These are phyloP conservation scores for Rhysida immarginata DNA, from an alignment of 1,140 invertebrate genomes.

Conservation along the genomic window DNA sequence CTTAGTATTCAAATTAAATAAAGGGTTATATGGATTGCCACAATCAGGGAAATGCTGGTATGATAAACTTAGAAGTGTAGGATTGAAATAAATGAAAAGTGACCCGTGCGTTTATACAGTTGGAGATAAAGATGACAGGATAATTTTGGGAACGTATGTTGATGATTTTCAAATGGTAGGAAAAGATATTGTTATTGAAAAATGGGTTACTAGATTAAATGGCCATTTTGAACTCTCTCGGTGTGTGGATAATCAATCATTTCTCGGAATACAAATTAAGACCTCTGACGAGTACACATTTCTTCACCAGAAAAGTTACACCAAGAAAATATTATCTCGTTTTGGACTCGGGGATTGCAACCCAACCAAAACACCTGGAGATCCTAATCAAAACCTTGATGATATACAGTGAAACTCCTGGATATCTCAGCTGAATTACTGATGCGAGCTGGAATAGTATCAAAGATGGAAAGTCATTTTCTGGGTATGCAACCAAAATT, in stretches of 20 bases:
- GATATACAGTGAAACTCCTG: neutral
- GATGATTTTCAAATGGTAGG: conserved; percentile 32
- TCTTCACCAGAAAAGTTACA: conserved; percentile 23
- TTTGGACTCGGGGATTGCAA: conserved; percentile 23
- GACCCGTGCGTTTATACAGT: conserved; percentile 28
- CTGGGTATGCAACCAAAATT: neutral
- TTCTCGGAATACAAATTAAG: conserved; percentile 21
- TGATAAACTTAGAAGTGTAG: conserved; percentile 22
- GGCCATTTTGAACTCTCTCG: conserved; percentile 19
- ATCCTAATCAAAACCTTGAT: conserved; percentile 15
- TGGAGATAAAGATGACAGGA: conserved; percentile 13
- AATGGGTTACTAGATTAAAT: conserved; percentile 13
- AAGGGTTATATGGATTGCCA: too few relatives aligned
- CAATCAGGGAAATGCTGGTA: conserved; percentile 20
- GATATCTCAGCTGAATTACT: neutral
- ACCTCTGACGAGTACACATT: conserved; percentile 14
- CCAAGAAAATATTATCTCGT: conserved; percentile 22
- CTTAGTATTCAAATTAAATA: conserved; percentile 27
- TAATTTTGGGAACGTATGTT: conserved; percentile 31
- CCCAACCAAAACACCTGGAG: conserved; percentile 20
- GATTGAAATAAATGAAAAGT: conserved; percentile 23
- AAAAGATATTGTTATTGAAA: conserved; percentile 16
- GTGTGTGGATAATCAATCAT: too few relatives aligned
- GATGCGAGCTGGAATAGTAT: neutral
- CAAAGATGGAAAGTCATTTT: conserved; percentile 5